Conservation (phyloP, 2,113 vertebrate genomes). For the Arvicanthis niloticus region DNA sequence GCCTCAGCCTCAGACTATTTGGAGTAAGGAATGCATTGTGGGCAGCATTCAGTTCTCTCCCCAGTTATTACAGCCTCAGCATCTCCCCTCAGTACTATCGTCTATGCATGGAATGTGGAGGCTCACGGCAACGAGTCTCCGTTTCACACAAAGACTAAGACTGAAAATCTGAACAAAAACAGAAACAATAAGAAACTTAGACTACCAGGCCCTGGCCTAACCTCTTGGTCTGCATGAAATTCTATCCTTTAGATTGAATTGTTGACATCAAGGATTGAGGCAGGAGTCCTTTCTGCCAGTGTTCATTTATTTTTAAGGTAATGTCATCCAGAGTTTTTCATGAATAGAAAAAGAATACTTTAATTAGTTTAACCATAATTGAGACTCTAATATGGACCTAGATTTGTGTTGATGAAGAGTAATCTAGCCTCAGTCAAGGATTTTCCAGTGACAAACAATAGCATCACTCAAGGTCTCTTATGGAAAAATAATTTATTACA, state of each 20-base stretch:
- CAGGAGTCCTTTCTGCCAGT: conserved; percentile 17
- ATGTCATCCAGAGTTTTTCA: background rate
- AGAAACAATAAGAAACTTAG: conserved; percentile 54
- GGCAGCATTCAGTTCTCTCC: background rate
- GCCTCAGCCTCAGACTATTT: conserved; percentile 60
- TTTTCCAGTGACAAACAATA: background rate
- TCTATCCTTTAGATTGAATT: conserved; percentile 15
- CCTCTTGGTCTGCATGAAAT: conserved; percentile 43
- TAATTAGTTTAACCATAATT: conserved; percentile 27
- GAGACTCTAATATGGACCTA: background rate
- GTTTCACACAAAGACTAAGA: conserved; percentile 64
- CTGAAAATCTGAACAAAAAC: conserved; percentile 58
- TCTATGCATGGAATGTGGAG: background rate
- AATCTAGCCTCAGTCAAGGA: background rate
- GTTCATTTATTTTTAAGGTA: conserved; percentile 56
- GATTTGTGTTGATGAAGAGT: background rate
- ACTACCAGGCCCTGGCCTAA: conserved; percentile 35
- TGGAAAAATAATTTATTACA: background rate
- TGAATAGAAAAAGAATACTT: background rate
- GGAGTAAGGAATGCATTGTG: conserved; percentile 65
- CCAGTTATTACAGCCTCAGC: conserved; percentile 49
- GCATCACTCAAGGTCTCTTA: conserved; percentile 1
- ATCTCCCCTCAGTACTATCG: background rate
- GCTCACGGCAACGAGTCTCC: background rate
- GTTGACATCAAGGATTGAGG: conserved; percentile 40